Evolutionary conservation across 37 sponge, comb jelly and placozoan species (phyloP), one percentile per base, ranked within the genome.

Genomic region (Halisarca cf. caerulea): DNA sequence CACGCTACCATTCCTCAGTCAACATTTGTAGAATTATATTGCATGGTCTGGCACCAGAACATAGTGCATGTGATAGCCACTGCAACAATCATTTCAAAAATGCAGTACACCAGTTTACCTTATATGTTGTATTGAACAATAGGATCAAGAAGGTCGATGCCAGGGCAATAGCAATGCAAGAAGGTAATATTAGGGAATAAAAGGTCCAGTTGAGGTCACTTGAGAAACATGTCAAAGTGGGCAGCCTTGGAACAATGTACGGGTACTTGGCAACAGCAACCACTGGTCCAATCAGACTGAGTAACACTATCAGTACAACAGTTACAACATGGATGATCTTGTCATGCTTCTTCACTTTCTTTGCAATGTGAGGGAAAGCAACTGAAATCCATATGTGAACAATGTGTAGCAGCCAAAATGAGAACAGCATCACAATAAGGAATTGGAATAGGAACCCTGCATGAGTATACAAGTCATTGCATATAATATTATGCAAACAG

Each of bases 221-320:
- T 34, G 69, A 4, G 69, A 6, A 6, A 68, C 69, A 68, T 0
- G 35, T 6, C 35, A 68, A 6, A 1, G 34, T 17, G 1, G 69
- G 69, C 1, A 68, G 30, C 69, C 69, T 28, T 17, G 35, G 15
- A 30, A 34, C 35, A 8, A 68, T 30, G 69, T 68, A 68, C 17
- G 33, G 33, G 34, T 32, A 68, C 33, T 34, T 8, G 2, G 33
- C 69, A 28, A 30, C 30, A 30, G 69, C 69, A 8, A 68, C 69
- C 69, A 68, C 69, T 27, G 69, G 69, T 34, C 69, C 69, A 68
- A 68, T 68, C 69, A 68, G 69, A 68, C 35, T 34, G 33, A 68
- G 27, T 34, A 3, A 17, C 14, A 68, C 35, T 8, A 68, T 30
- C 17, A 68, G 32, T 34, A 68, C 32, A 68, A 68, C 35, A 34